Percentiles rank a stretch among this genome's conserved stretches.
Evolutionary conservation across 2,888 invertebrate genomes (phyloP).

Genomic region (Hetaerina titia): DNA sequence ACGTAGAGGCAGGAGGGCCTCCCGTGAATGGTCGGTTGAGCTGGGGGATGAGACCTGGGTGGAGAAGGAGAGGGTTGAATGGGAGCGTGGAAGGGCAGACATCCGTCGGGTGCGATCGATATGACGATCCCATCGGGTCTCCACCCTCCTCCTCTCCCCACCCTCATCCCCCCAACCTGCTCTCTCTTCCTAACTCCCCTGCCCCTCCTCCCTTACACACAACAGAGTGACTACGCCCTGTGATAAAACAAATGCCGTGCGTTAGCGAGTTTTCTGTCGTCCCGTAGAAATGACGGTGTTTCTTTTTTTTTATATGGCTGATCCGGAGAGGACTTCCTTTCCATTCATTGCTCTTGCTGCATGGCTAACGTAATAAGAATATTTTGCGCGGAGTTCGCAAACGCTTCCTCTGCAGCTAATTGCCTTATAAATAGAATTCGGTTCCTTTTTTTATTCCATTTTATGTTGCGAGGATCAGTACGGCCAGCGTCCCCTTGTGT

Average conservation of each 20-base stretch:
- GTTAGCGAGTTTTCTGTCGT: constrained; percentile 6
- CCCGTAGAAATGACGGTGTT: neutral
- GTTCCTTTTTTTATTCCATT: neutral
- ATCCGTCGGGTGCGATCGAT: constrained; percentile 27
- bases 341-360: neutral
- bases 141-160: neutral
- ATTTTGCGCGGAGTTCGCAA: neutral
- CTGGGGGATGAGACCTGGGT: neutral
- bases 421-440: neutral
- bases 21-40: neutral
- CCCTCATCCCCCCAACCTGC: neutral
- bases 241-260: constrained; percentile 7
- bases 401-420: neutral
- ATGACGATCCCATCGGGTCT: constrained; percentile 6
- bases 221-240: neutral
- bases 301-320: no score
- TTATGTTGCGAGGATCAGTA: neutral
- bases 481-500: neutral
- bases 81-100: neutral
- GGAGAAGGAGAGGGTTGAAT: neutral
- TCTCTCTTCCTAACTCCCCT: neutral
- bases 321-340: neutral
- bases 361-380: neutral
- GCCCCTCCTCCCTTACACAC: neutral
- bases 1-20: neutral